These are phyloP conservation scores for Thyatira batis DNA, from an alignment of 2,888 invertebrate genomes.

Conservation along the genomic window DNA sequence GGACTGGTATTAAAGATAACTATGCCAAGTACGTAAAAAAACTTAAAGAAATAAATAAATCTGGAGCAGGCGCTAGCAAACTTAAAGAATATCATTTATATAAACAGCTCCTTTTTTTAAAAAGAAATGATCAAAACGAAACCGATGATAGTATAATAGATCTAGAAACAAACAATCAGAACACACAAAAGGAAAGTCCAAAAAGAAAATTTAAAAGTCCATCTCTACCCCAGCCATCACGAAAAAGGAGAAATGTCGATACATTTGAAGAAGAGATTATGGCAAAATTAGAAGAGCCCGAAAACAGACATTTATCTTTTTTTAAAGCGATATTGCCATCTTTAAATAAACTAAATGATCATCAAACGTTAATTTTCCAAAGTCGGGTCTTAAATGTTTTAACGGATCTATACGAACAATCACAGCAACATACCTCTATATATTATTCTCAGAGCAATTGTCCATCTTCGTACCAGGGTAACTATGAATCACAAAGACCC, in stretches of 20 bases:
- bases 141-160: slow-evolving; percentile 17
- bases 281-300: slow-evolving; percentile 9
- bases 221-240: no score
- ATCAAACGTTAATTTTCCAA: slow-evolving; percentile 6
- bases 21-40: slow-evolving; percentile 14
- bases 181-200: slow-evolving; percentile 15
- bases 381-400: slow-evolving; percentile 4
- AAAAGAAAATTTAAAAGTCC: no score
- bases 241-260: slow-evolving; percentile 11
- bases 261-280: slow-evolving; percentile 15
- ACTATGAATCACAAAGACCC: no score
- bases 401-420: no score
- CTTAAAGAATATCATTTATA: slow-evolving; percentile 20
- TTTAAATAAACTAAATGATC: slow-evolving; percentile 14
- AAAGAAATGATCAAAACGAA: slow-evolving; percentile 21
- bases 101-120: slow-evolving; percentile 17
- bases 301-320: slow-evolving; percentile 15
- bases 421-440: no score
- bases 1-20: slow-evolving; percentile 11
- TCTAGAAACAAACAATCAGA: slow-evolving; percentile 12
- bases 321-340: slow-evolving; percentile 15
- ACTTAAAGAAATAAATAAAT: slow-evolving; percentile 15
- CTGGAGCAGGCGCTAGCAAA: slow-evolving; percentile 14
- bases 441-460: no score
- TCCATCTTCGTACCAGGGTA: no score